Conservation (phyloP, 2,888 invertebrate species). For the Stenichneumon culpator region DNA sequence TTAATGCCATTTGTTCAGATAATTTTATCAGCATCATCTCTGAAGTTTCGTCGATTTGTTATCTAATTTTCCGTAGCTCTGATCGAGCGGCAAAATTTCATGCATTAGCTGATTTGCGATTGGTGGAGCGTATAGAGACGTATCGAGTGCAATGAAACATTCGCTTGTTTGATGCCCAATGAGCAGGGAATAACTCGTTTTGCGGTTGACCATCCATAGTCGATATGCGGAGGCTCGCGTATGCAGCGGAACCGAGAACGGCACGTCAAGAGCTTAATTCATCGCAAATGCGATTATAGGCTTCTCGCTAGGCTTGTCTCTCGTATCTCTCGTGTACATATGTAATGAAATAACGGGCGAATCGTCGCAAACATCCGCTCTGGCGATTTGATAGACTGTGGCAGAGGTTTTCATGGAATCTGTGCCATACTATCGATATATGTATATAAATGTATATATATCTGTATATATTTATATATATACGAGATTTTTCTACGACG, state of each 20-base stretch:
- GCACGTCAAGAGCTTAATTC: constrained; percentile 59
- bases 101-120: constrained; percentile 34
- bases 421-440: constrained; percentile 46
- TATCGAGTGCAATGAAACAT: constrained; percentile 23
- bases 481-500: constrained; percentile 27
- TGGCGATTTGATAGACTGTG: constrained; percentile 54
- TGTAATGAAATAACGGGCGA: constrained; percentile 34
- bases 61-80: neutral
- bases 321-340: constrained; percentile 55
- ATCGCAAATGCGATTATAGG: constrained; percentile 66
- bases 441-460: neutral
- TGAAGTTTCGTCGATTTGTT: neutral
- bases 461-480: constrained; percentile 3
- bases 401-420: constrained; percentile 33
- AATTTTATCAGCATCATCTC: neutral
- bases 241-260: neutral
- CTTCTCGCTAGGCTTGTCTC: constrained; percentile 41
- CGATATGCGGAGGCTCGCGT: constrained; percentile 10
- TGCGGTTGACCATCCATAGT: constrained; percentile 53
- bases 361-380: constrained; percentile 71
- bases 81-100: constrained; percentile 14
- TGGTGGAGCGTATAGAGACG: constrained; percentile 26
- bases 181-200: constrained; percentile 57
- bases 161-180: constrained; percentile 33
- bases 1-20: neutral